Evolutionary conservation across 2,888 invertebrate species (phyloP), one percentile per base, ranked within the genome.

Genomic region (Anoplius nigerrimus): DNA sequence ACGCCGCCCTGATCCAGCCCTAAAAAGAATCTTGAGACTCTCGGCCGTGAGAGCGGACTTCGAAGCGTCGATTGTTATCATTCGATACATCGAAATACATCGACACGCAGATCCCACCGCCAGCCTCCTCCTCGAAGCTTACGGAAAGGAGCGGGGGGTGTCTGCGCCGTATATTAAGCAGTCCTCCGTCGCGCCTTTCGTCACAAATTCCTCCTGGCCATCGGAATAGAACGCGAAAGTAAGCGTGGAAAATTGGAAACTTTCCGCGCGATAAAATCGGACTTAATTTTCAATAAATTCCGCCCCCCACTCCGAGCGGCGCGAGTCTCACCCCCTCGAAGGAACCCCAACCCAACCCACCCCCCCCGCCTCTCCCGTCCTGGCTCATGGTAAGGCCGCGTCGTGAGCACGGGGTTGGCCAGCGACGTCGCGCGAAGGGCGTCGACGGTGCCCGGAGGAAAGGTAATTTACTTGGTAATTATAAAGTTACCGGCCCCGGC

Each of bases 221-320:
- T 72, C 67, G 81, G 79, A 81, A 81, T 81, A 81, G 79, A 76
- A 74, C 74, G 76, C 73, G 79, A 78, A 81, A 81, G 80, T 81
- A 82, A 82, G 80, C 81, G 81, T 75, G 79, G 84, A 84, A 86
- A 86, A 85, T 86, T 85, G 84, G 84, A 85, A 86, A 86, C 77
- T 86, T 86, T 86, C 85, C 85, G 76, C 82, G 80, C 85, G 84
- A 86, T 86, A 86, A 86, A 86, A 84, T 85, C 85, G 79, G 81
- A 82, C 82, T 85, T 86, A 86, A 86, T 86, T 86, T 86, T 86
- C 86, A 86, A 85, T 85, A 85, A 85, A 85, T 86, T 81, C 80
- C 74, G 4, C 74, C 73, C 75, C 74, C 74, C 75, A 54, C 20
- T 54, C 51, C 34, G n/a, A n/a, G n/a, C n/a, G n/a, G n/a, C n/a